Evolutionary conservation across 2,797 vertebrate genomes (phyloP).

Genomic region (Paramormyrops hopkinsi): DNA sequence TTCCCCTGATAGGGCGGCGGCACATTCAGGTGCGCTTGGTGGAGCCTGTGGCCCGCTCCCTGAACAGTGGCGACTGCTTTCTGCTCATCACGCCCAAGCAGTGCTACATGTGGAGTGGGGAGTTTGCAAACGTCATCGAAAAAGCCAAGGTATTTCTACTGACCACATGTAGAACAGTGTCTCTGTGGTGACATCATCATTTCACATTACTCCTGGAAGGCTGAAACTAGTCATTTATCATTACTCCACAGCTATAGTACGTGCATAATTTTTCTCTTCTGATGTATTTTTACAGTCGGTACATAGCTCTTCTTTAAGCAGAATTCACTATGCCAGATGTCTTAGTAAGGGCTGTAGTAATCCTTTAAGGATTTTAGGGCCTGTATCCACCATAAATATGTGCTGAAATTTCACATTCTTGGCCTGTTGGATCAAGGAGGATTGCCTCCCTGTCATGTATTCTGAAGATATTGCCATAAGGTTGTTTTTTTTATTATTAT

Average conservation of each 20-base stretch:
- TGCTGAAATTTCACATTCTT: not conserved
- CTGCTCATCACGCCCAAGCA: constrained; percentile 67
- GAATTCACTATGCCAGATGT: not conserved
- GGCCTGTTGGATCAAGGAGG: not conserved
- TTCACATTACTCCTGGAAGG: not conserved
- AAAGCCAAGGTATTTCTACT: constrained; percentile 65
- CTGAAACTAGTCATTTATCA: not conserved
- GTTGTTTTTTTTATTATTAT: not conserved
- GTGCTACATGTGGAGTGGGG: constrained; percentile 71
- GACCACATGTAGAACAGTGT: not conserved
- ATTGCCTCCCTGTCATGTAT: not conserved
- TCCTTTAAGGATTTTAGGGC: not conserved
- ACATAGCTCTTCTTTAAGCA: not conserved
- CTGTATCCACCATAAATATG: not conserved
- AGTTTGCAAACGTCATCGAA: constrained; percentile 74
- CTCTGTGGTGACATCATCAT: not conserved
- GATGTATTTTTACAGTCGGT: not conserved
- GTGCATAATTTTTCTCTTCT: not conserved
- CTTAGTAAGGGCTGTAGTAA: not conserved
- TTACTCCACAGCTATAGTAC: not conserved
- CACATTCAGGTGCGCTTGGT: constrained; percentile 69
- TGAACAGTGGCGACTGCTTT: constrained; percentile 75
- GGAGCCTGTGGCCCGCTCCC: constrained; percentile 60
- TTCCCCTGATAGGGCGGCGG: constrained; percentile 55
- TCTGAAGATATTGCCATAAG: not conserved